Evolutionary conservation across 2,113 vertebrate species (phyloP), one percentile per base, ranked within the genome.

Genomic region (Gallinago jamesoni): DNA sequence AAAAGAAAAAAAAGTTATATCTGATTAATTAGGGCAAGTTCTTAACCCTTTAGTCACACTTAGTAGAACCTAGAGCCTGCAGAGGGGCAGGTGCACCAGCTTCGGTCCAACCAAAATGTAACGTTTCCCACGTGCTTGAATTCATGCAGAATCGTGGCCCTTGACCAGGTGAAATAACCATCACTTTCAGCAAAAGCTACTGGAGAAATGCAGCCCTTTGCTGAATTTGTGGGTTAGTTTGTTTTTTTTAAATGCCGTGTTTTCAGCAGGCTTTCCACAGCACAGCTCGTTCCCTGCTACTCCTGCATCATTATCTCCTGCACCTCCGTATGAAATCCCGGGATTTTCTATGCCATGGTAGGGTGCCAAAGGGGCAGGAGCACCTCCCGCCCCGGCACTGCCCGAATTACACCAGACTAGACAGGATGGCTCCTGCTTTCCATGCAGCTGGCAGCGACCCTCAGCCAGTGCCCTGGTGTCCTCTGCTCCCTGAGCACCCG

Each of bases 371-470:
- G 76, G 28, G 5, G 2, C 28, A 9, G 55, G 21, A 59, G 67
- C 72, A 74, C 64, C 39, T 94, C 60, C 21, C 0, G 0, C 55
- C 57, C 28, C 78, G 63, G 63, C 56, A 10, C 0, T 50, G 64
- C 48, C 72, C 53, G n/a, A 57, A 41, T 83, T 39, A 60, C 4
- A 50, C 62, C n/a, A 68, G 93, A 60, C 21, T 10, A 62, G 87
- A 92, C 82, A 89, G 70, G 63, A 79, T 53, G 93, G 68, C 79
- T 93, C 88, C 88, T 79, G 82, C 60, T 84, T 37, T n/a, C 72
- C 15, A 1, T 4, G 55, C 83, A 74, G 79, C 91, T 87, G 90
- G 84, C 87, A 66, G 82, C 50, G 78, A 30, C 43, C 64, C 28
- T 30, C 50, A 16, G n/a, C 0, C 2, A 52, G 56, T 30, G 77